A percentile compares a stretch with the other conserved stretches of the same genome.
phyloP scores from a whole-genome alignment of 2,888 invertebrate genomes.

The Drosophila monieri region DNA sequence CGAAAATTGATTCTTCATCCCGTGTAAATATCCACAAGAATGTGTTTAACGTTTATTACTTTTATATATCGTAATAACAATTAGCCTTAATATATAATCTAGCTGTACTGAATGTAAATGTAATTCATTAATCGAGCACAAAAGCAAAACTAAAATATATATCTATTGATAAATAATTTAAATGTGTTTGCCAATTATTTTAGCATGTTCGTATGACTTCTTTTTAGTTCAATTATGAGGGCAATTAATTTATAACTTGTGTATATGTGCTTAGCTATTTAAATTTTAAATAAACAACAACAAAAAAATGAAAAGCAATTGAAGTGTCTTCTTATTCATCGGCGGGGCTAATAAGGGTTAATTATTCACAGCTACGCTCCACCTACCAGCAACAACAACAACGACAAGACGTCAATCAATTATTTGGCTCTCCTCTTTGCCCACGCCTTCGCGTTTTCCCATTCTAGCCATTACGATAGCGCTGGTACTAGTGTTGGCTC shows the following conservation, averaged over 20 bases:
- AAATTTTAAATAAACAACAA: slow-evolving; percentile 60
- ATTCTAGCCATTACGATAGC: slow-evolving; percentile 19
- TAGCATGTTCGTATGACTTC: slow-evolving; percentile 25
- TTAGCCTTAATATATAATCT: slow-evolving; percentile 61
- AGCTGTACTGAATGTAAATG: slow-evolving; percentile 39
- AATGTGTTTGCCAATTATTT: slow-evolving; percentile 28
- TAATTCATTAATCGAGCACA: slow-evolving; percentile 49
- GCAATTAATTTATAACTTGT: slow-evolving; percentile 71
- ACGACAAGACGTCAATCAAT: slow-evolving; percentile 33
- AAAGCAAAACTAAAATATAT: slow-evolving; percentile 38
- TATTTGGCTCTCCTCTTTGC: slow-evolving; percentile 20
- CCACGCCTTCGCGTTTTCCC: slow-evolving; percentile 17
- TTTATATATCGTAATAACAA: slow-evolving; percentile 69
- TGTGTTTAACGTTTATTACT: slow-evolving; percentile 70
- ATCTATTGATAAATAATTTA: slow-evolving; percentile 20
- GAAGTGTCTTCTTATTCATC: slow-evolving; percentile 4
- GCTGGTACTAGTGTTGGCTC: slow-evolving; percentile 55
- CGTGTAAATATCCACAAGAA: slow-evolving; percentile 56
- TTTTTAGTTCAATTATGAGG: slow-evolving; percentile 68
- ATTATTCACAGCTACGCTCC: slow-evolving; percentile 42
- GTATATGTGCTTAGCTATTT: slow-evolving; percentile 67
- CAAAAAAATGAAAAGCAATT: slow-evolving; percentile 19
- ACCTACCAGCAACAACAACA: slow-evolving; percentile 35
- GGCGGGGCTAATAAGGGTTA: slow-evolving; percentile 42
- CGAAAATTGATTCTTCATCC: slow-evolving; percentile 53